Conservation (phyloP, 2,113 vertebrate genomes). For the Lamprotornis superbus region DNA sequence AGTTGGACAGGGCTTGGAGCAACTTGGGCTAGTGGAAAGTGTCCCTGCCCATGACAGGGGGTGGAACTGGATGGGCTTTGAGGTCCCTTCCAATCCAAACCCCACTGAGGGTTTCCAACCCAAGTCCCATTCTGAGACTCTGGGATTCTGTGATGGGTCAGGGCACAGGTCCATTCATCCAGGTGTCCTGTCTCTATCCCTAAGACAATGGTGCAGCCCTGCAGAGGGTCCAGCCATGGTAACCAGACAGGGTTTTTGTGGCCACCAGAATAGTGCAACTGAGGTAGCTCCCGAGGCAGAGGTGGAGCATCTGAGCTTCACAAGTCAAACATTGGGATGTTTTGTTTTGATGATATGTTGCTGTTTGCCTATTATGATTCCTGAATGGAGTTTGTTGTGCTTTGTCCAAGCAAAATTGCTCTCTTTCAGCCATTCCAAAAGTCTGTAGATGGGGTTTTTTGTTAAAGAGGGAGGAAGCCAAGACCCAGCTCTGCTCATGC, state of each 20-base stretch:
- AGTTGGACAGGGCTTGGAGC: neutral
- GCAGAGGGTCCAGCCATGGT: neutral
- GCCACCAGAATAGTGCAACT: neutral
- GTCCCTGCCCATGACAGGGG: neutral
- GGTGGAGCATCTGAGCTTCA: neutral
- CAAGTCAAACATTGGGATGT: neutral
- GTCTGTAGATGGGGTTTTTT: neutral
- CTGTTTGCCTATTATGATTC: neutral
- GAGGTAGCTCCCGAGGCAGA: neutral
- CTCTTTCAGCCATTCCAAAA: neutral
- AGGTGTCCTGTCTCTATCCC: neutral
- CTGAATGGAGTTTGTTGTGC: neutral
- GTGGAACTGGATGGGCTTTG: neutral
- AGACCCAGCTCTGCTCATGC: neutral
- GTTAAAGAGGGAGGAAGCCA: neutral
- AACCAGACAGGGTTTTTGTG: neutral
- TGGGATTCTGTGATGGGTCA: neutral
- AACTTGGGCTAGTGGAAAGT: accelerated
- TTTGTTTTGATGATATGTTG: neutral
- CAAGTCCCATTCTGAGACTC: neutral
- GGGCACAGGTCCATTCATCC: neutral
- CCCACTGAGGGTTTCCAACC: no score
- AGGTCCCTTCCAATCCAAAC: neutral
- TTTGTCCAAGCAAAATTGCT: neutral
- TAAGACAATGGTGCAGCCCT: neutral